Evolutionary conservation across 1,140 invertebrate genomes (phyloP).

Genomic region (Danaus melanippus): DNA sequence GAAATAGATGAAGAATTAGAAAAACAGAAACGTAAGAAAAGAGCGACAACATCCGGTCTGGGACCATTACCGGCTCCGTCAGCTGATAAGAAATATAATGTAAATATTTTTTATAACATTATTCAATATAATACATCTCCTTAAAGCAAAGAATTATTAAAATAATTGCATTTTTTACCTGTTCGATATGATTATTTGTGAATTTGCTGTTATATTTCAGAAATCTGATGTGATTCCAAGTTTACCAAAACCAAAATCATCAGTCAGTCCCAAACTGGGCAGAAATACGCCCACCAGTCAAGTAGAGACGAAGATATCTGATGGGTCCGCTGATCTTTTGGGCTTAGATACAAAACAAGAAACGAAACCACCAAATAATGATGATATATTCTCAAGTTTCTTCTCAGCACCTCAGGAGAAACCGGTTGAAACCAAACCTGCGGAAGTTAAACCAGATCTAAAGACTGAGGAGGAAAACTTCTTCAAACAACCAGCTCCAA

Average conservation of each 20-base stretch:
- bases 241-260: constrained; percentile 69
- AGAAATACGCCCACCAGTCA: constrained; percentile 70
- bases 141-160: neutral
- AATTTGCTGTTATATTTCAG: constrained; percentile 32
- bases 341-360: constrained; percentile 66
- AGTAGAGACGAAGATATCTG: constrained; percentile 48
- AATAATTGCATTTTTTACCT: too few relatives aligned
- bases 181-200: too few relatives aligned
- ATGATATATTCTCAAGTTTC: constrained; percentile 85
- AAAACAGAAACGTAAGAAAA: constrained; percentile 83
- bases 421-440: constrained; percentile 49
- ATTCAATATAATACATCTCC: neutral
- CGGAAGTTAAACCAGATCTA: constrained; percentile 64
- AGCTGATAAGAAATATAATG: constrained; percentile 64
- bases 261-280: constrained; percentile 81
- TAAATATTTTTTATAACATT: constrained; percentile 28
- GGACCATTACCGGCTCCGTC: constrained; percentile 53
- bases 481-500: constrained; percentile 87
- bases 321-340: constrained; percentile 66
- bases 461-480: constrained; percentile 91
- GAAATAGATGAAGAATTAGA: constrained; percentile 91
- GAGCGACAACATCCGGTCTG: constrained; percentile 72
- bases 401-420: constrained; percentile 77
- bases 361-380: constrained; percentile 69
- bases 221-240: constrained; percentile 68